A percentile compares a stretch with the other conserved stretches of the same genome.
Evolutionary conservation across 1,140 invertebrate genomes (phyloP).

Genomic region (Spodoptera litura): DNA sequence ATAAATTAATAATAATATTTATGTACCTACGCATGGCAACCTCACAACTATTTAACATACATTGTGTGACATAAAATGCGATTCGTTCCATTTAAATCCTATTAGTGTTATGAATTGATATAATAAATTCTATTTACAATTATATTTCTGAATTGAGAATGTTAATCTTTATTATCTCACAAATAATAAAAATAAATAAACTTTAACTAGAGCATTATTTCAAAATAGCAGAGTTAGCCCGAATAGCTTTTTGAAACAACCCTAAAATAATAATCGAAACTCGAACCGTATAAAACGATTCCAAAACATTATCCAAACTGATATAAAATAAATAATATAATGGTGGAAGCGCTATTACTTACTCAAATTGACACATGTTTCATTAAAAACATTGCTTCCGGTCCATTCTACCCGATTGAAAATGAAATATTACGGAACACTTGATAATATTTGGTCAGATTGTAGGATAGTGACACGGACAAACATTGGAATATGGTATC

Average conservation of each 20-base stretch:
- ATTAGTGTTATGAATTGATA: conserved; percentile 35
- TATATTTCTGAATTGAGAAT: conserved; percentile 3
- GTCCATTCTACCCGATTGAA: conserved; percentile 1
- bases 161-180: not conserved
- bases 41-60: not conserved
- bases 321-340: not conserved
- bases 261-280: not conserved
- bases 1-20: conserved; percentile 3
- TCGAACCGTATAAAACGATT: not conserved
- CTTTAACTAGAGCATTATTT: not conserved
- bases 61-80: conserved; percentile 12
- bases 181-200: conserved; percentile 8
- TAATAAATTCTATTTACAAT: conserved; percentile 28
- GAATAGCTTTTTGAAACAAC: too few relatives aligned
- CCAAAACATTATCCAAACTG: not conserved
- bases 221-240: too few relatives aligned
- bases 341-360: conserved; percentile 2
- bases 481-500: conserved; percentile 2
- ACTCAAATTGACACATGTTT: conserved; percentile 1
- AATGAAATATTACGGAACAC: conserved; percentile 6
- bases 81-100: conserved; percentile 28
- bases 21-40: not conserved
- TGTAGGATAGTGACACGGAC: not conserved
- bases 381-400: conserved; percentile 4
- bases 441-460: not conserved